phyloP scores from a whole-genome alignment of 2,797 vertebrate species.

The Chromis chromis region DNA sequence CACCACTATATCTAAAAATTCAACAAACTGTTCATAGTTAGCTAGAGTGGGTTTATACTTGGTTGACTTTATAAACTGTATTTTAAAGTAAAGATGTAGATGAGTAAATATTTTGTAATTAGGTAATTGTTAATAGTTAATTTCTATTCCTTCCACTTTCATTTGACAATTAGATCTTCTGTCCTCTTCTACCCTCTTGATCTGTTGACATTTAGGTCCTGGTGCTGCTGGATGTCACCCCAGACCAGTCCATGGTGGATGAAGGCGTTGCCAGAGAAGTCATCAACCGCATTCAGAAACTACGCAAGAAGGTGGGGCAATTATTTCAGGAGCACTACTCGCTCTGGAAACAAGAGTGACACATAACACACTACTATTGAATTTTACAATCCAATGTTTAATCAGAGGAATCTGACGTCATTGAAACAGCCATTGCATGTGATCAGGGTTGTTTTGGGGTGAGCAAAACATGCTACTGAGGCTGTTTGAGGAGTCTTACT shows the following conservation, averaged over 20 bases:
- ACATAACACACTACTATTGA: constrained; percentile 61
- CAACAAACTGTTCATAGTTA: background rate
- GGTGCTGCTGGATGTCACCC: constrained; percentile 92
- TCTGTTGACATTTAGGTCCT: constrained; percentile 85
- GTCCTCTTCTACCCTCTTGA: background rate
- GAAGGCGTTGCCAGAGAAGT: constrained; percentile 97
- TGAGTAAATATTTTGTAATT: background rate
- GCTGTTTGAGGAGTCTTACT: background rate
- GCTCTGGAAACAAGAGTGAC: constrained; percentile 51
- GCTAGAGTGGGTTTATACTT: too few relatives aligned
- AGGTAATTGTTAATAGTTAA: background rate
- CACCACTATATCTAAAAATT: background rate
- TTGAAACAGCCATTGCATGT: constrained; percentile 36
- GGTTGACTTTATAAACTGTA: too few relatives aligned
- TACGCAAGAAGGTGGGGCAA: constrained; percentile 93
- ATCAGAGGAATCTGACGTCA: constrained; percentile 49
- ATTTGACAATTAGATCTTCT: background rate
- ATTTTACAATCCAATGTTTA: constrained; percentile 69
- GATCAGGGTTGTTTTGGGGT: constrained; percentile 32
- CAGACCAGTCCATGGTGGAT: constrained; percentile 96
- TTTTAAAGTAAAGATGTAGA: too few relatives aligned
- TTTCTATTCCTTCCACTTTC: background rate
- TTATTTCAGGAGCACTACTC: constrained; percentile 51
- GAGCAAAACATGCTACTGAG: constrained; percentile 39
- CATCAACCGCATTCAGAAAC: constrained; percentile 99